Conservation (phyloP, 1,140 invertebrate species). For the Formica selysi region DNA sequence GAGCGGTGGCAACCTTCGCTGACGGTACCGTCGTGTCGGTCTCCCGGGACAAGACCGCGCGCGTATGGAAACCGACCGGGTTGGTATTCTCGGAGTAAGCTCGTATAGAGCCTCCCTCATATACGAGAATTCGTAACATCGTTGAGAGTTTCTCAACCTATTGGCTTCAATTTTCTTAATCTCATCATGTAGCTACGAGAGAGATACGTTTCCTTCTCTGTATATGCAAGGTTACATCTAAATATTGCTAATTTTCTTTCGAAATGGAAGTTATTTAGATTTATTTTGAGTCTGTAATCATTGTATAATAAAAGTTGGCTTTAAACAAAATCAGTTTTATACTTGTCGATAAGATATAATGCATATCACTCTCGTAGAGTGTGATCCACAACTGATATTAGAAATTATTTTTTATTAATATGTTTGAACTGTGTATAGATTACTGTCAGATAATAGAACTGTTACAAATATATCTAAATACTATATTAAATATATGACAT, state of each 20-base stretch:
- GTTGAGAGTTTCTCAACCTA: background rate
- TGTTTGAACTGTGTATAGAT: background rate
- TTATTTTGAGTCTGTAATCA: background rate
- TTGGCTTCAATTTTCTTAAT: background rate
- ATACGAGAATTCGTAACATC: background rate
- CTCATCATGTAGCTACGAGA: background rate
- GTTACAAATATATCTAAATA: background rate
- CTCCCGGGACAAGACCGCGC: constrained; percentile 94
- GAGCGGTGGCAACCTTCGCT: constrained; percentile 89
- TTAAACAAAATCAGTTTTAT: too few relatives aligned
- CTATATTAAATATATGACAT: background rate
- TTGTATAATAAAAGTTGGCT: too few relatives aligned
- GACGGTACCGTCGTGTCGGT: constrained; percentile 93
- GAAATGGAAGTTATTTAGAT: background rate
- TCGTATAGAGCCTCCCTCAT: background rate
- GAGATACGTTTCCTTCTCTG: background rate
- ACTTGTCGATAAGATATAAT: too few relatives aligned
- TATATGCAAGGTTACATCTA: background rate
- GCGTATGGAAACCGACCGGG: constrained; percentile 94
- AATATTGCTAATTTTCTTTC: too few relatives aligned
- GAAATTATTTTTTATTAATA: background rate
- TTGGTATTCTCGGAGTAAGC: constrained; percentile 79
- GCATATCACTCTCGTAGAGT: too few relatives aligned
- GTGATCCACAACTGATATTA: background rate
- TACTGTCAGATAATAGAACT: background rate